Evolutionary conservation across 2,113 vertebrate genomes (phyloP).

Genomic region (Cygnus atratus): DNA sequence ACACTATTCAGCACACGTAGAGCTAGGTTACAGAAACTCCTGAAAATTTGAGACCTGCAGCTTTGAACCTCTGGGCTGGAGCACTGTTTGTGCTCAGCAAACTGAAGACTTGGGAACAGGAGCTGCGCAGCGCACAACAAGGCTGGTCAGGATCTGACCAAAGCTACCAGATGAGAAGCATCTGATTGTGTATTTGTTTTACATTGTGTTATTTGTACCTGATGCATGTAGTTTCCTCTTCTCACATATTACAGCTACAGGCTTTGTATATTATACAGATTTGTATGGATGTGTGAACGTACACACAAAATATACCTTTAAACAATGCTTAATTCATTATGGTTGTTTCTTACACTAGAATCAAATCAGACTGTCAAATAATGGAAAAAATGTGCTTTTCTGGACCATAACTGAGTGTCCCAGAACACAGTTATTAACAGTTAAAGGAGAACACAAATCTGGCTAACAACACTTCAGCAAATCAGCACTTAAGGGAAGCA

Average conservation of each 20-base stretch:
- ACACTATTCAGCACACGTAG: not conserved
- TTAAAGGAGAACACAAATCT: not conserved
- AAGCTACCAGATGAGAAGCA: not conserved
- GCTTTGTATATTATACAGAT: not conserved
- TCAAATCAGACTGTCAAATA: not conserved
- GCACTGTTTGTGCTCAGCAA: not conserved
- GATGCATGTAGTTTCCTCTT: rapidly evolving
- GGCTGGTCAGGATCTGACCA: not conserved
- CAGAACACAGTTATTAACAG: slow-evolving; percentile 12
- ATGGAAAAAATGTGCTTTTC: not conserved
- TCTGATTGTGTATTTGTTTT: not conserved
- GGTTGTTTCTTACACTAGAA: not conserved
- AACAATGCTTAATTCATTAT: not conserved
- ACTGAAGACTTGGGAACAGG: not conserved
- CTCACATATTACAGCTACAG: not conserved
- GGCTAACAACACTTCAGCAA: slow-evolving; percentile 27
- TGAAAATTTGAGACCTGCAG: not conserved
- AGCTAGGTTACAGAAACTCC: not conserved
- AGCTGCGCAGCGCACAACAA: not conserved
- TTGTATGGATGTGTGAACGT: not conserved
- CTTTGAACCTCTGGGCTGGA: not conserved
- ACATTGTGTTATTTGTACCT: not conserved
- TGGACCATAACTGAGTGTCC: not conserved
- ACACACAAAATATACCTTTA: not conserved
- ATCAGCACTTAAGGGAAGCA: slow-evolving; percentile 40